Conservation (phyloP, 2,888 invertebrate species). For the Tachystola acroxantha region DNA sequence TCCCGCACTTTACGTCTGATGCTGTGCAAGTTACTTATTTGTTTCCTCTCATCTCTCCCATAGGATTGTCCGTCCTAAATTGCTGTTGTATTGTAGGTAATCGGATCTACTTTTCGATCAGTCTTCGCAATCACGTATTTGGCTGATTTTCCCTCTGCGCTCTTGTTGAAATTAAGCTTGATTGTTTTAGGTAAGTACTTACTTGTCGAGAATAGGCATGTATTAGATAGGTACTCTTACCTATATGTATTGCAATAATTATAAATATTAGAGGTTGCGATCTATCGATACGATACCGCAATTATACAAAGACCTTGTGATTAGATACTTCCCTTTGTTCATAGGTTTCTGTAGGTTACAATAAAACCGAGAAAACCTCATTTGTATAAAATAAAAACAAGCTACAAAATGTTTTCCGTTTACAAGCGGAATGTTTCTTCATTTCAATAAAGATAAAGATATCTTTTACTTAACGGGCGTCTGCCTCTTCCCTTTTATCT, state of each 20-base stretch:
- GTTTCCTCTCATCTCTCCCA: constrained; percentile 18
- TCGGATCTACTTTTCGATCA: constrained; percentile 13
- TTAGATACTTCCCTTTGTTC: too few relatives aligned
- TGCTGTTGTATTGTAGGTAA: constrained; percentile 13
- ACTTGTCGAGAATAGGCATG: too few relatives aligned
- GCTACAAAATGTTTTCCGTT: constrained; percentile 20
- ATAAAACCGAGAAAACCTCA: constrained; percentile 1
- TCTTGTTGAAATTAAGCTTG: background rate
- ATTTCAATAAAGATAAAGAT: constrained; percentile 38
- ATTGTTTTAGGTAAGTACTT: too few relatives aligned
- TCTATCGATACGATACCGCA: too few relatives aligned
- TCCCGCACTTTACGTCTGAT: constrained; percentile 23
- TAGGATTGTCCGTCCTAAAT: constrained; percentile 15
- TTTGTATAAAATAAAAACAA: constrained; percentile 10
- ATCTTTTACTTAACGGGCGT: constrained; percentile 29
- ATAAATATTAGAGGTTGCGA: too few relatives aligned
- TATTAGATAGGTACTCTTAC: too few relatives aligned
- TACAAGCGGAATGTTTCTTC: constrained; percentile 20
- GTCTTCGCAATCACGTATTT: background rate
- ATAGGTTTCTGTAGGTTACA: background rate
- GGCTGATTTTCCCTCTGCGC: background rate
- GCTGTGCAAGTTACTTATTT: constrained; percentile 27
- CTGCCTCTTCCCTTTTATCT: constrained; percentile 30
- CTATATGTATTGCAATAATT: too few relatives aligned
- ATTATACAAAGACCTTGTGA: too few relatives aligned